Conservation (phyloP, 1,140 invertebrate genomes). For the Drosophila sproati region DNA sequence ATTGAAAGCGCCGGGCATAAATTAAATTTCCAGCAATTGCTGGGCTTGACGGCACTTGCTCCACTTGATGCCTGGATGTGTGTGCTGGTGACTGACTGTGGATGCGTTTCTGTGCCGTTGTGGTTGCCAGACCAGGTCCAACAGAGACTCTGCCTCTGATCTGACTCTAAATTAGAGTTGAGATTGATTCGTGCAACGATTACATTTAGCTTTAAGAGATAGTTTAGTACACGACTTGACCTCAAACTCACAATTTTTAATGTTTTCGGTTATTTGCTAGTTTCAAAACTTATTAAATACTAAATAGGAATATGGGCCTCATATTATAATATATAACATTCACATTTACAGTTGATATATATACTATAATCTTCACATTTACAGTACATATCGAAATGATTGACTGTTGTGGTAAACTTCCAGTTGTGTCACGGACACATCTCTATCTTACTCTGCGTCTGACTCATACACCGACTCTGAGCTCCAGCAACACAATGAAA, state of each 20-base stretch:
- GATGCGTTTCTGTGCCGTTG: background rate
- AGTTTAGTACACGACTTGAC: no score
- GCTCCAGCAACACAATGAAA: conserved; percentile 18
- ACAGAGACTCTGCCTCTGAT: background rate
- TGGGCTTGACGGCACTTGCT: conserved; percentile 68
- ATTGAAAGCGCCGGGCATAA: conserved; percentile 70
- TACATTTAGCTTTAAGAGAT: no score
- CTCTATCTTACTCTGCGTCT: background rate
- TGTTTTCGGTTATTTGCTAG: background rate
- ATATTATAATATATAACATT: no score
- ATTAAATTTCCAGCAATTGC: conserved; percentile 77
- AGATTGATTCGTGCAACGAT: background rate
- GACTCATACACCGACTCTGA: conserved; percentile 5
- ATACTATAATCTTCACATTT: background rate
- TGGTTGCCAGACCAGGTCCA: background rate
- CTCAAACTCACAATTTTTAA: no score
- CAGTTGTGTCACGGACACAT: background rate
- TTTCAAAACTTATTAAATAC: background rate
- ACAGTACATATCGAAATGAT: no score
- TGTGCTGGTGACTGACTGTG: conserved; percentile 6
- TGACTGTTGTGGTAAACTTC: background rate
- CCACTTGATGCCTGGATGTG: conserved; percentile 27
- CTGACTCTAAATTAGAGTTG: background rate
- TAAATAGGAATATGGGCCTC: background rate
- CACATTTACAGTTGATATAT: no score